Evolutionary conservation across 2,113 vertebrate species (phyloP), one percentile per base, ranked within the genome.

Genomic region (Psammodynastes pulverulentus): DNA sequence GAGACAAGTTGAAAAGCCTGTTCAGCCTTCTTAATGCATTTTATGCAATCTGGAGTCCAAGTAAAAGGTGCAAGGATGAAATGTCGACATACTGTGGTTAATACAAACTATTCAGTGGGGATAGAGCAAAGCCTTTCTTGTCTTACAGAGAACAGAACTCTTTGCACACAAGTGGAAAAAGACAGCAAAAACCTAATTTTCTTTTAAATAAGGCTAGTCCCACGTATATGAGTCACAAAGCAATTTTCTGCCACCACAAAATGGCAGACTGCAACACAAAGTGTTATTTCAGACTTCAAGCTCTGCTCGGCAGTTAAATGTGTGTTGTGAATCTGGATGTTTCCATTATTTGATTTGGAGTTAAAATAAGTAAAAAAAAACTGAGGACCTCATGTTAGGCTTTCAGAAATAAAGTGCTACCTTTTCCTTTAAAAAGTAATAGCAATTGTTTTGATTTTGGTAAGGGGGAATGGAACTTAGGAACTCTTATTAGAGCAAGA

Each of bases 211-310:
- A 54, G 15, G 10, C 5, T 84, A 9, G 45, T 62, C 92, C 53
- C 0, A 0, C 2, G 0, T 86, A 87, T 48, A 12, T 67, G 79
- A 0, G 0, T 51, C 21, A 2, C 87, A 93, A 1, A 0, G 1
- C 19, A 51, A 48, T 91, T 91, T 93, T 85, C 58, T 72, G 86
- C 56, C 49, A n/a, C 62, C 89, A 93, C 90, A 94, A 95, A 96
- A 96, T 95, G 95, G 94, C 3, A 5, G 67, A 87, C 92, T 95
- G 88, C n/a, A n/a, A 45, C 52, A 92, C 91, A 49, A 26, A 34
- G 1, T 54, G n/a, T 84, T 89, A 48, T 58, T 89, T 88, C 84
- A 91, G 51, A 58, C 49, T 91, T 39, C 43, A 86, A 2, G 34
- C 56, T 88, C 29, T 72, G 67, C 39, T 87, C 54, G 5, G n/a